These are phyloP conservation scores for Gopherus flavomarginatus DNA, from an alignment of 2,113 vertebrate genomes.

Conservation along the genomic window DNA sequence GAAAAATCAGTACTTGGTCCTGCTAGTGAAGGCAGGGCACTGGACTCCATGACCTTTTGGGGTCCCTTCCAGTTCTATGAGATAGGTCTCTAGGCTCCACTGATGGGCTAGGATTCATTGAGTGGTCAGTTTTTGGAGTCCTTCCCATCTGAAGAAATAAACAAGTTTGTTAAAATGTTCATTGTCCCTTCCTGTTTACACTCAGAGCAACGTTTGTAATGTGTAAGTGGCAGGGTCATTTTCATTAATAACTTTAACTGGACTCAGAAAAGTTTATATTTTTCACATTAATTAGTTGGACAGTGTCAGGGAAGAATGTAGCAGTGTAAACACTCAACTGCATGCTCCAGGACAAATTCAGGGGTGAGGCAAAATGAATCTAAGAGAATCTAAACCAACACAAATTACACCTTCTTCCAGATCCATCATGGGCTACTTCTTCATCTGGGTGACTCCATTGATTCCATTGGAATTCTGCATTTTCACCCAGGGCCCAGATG, in stretches of 20 bases:
- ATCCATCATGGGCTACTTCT: background rate
- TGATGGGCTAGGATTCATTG: background rate
- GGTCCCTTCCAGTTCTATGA: background rate
- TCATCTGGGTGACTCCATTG: background rate
- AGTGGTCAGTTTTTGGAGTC: background rate
- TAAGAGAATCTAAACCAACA: background rate
- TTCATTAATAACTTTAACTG: background rate
- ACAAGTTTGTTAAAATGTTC: background rate
- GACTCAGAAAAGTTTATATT: background rate
- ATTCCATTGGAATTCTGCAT: background rate
- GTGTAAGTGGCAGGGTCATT: background rate
- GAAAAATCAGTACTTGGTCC: no score
- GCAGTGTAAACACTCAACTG: background rate
- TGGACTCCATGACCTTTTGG: no score
- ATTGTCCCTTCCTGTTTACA: background rate
- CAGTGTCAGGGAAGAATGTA: background rate
- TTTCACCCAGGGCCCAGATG: background rate
- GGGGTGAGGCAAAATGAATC: background rate
- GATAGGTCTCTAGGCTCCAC: background rate
- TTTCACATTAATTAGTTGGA: background rate
- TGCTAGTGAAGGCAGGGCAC: no score
- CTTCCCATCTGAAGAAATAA: constrained; percentile 2
- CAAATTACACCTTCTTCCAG: background rate
- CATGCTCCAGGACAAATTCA: background rate
- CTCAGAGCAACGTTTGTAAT: background rate